Base-by-base conservation (phyloP, 2,888 invertebrate species). In the Chironomus riparius region DNA sequence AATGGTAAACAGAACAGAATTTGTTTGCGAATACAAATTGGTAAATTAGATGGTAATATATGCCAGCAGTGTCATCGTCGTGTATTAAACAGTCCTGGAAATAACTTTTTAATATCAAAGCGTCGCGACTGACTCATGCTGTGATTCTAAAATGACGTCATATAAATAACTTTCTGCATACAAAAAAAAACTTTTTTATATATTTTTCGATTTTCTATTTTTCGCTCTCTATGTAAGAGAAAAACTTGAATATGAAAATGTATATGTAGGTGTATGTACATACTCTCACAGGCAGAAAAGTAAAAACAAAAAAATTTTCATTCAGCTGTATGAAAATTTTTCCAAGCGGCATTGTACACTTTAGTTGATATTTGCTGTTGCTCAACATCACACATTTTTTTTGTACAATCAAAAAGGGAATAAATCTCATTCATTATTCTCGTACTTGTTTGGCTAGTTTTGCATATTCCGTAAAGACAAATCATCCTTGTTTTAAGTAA, bases 291-390 rank as follows among this genome's bases (percentile, higher is more conserved):
- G 38, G 38, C 38, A 38, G 38, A 38, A 38, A 38, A 38, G 38
- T 38, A 38, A 38, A 38, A 38, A 70, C 70, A 15, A 70, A 68
- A n/a, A 73, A 62, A 62, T 73, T 73, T 73, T 73, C 72, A 73
- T 62, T 18, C 65, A 21, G 21, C 21, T 65, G 65, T 65, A 65
- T 65, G 65, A 65, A 21, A 71, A 71, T 7, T 72, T 72, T 62
- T 73, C 72, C 72, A 38, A 62, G 62, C 50, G 12, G 47, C 22
- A 15, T 50, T 70, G 12, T 47, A 15, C n/a, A 15, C 18, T 38
- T 62, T 38, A 62, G 61, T 73, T 62, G 72, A 61, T 62, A 47
- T 73, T 73, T 62, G 47, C 21, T 15, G 13, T 28, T 73, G 71
- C 72, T 62, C 62, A 62, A 28, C 72, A 62, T n/a, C 62, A 56